Base-by-base conservation (phyloP, 2,888 invertebrate species). In the Ferrisia virgata region DNA sequence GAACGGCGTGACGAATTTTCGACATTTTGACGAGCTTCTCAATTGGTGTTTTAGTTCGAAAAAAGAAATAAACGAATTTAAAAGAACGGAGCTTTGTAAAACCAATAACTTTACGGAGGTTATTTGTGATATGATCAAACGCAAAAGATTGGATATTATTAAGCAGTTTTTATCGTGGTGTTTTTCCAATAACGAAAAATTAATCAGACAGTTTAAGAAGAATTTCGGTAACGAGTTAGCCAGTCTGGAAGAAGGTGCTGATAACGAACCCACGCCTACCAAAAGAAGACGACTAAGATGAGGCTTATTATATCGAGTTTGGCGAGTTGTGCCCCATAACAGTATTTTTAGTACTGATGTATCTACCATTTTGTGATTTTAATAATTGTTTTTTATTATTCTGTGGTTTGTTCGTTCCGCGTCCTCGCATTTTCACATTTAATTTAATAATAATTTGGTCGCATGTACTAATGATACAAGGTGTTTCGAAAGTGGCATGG, bases 111-210 rank as follows among this genome's bases (percentile, higher is more conserved):
- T 72, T 33, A 72, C 72, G 8, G 72, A 36, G n/a, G n/a, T 72
- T 72, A 72, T 72, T 33, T 33, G 72, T 33, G 72, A 72, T 33
- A 72, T 72, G 72, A 72, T 72, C n/a, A 36, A 72, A 72, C 72
- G 31, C n/a, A 36, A 72, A 33, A 72, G 72, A 8, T 18, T 72
- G n/a, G 72, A 72, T 9, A 36, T 72, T 72, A 72, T 72, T 33
- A 36, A 72, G n/a, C 31, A 33, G 9, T 72, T 72, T 33, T 72
- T 72, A 72, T 72, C 72, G 33, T 72, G 72, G 72, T 72, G 72
- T 72, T 72, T 72, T 72, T 72, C 72, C 6, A 36, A 72, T 72
- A 72, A 72, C 33, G 33, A 72, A 33, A 72, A 36, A 33, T 15
- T 72, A 72, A 72, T 72, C 33, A 72, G 33, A 72, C 33, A 72